Percentiles rank a stretch among this genome's conserved stretches.
phyloP scores from a whole-genome alignment of 2,797 vertebrate genomes.

The Fratercula arctica region DNA sequence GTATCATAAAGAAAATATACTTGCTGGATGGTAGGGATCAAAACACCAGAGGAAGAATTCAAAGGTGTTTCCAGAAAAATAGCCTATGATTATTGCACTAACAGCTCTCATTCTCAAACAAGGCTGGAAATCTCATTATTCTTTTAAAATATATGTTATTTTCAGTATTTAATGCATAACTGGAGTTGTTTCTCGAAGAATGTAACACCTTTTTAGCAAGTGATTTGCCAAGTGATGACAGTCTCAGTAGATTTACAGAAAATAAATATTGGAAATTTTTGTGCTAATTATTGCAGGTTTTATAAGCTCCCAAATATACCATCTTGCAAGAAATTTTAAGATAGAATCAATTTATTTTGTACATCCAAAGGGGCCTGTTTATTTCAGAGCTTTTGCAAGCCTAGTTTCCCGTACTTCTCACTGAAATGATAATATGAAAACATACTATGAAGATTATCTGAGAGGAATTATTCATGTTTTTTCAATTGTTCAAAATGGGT shows the following conservation, averaged over 20 bases:
- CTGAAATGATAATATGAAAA: not conserved
- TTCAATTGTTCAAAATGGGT: not conserved
- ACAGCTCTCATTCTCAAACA: not conserved
- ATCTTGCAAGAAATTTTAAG: not conserved
- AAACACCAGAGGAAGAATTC: not conserved
- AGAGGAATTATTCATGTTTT: not conserved
- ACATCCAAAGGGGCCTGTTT: not conserved
- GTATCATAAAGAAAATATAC: not conserved
- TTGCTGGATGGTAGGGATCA: not conserved
- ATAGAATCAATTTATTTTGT: not conserved
- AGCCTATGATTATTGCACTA: not conserved
- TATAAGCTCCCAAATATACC: not conserved
- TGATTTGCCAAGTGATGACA: not conserved
- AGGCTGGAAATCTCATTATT: not conserved
- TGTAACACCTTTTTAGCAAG: not conserved
- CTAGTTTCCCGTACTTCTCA: not conserved
- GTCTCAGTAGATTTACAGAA: not conserved
- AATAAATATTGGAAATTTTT: not conserved
- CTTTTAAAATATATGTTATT: not conserved
- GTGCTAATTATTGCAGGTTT: not conserved
- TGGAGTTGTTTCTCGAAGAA: not conserved
- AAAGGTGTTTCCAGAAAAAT: not conserved
- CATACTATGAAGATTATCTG: not conserved
- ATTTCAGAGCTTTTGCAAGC: not conserved
- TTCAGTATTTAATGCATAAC: not conserved